Percentiles rank a stretch among this genome's conserved stretches.
phyloP scores from a whole-genome alignment of 2,888 invertebrate species.

The Allolobophora icterica region DNA sequence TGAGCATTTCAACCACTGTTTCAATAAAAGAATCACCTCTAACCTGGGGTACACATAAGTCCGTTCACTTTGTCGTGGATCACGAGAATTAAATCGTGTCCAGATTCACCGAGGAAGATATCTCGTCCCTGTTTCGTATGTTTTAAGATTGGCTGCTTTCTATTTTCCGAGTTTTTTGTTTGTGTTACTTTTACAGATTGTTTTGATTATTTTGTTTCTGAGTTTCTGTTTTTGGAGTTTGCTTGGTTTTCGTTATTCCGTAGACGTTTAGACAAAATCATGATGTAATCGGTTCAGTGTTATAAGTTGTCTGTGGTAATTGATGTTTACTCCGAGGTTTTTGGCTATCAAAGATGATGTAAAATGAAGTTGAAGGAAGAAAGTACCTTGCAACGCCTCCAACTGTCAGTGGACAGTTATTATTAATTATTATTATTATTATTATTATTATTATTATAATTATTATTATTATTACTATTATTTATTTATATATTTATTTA shows the following conservation, averaged over 20 bases:
- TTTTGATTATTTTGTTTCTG: not conserved
- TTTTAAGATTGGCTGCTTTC: not conserved
- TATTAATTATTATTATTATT: not conserved
- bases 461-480: not conserved
- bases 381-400: not conserved
- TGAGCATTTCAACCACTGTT: too few relatives aligned
- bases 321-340: not conserved
- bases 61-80: not conserved
- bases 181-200: not conserved
- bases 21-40: too few relatives aligned
- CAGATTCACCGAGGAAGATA: not conserved
- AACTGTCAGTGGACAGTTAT: not conserved
- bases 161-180: not conserved
- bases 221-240: too few relatives aligned
- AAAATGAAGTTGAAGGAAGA: not conserved
- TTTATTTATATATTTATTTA: too few relatives aligned
- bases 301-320: not conserved
- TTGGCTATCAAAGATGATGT: not conserved
- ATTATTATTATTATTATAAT: not conserved
- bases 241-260: too few relatives aligned
- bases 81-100: not conserved
- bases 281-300: not conserved
- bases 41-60: not conserved
- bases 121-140: not conserved
- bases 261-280: not conserved